A percentile compares a stretch with the other conserved stretches of the same genome.
Evolutionary conservation across 2,888 invertebrate genomes (phyloP).

Genomic region (Heliothis peltigera): DNA sequence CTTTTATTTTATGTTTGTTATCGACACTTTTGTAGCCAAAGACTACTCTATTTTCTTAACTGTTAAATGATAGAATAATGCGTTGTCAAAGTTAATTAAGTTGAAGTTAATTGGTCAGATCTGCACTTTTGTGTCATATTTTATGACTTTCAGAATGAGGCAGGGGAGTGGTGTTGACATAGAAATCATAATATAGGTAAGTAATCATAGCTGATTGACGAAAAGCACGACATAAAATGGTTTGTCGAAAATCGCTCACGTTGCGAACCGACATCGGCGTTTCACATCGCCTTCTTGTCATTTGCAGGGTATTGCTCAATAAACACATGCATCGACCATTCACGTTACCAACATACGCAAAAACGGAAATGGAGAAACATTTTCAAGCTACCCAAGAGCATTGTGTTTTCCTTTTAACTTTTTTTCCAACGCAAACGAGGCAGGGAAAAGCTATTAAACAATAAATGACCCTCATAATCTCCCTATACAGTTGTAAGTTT

Average conservation of each 20-base stretch:
- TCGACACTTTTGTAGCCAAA: no score
- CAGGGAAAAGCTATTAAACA: constrained; percentile 52
- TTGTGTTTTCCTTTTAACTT: constrained; percentile 50
- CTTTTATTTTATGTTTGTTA: no score
- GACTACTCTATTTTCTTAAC: not conserved
- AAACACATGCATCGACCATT: constrained; percentile 67
- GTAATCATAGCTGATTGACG: not conserved
- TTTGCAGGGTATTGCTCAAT: constrained; percentile 67
- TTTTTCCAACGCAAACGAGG: constrained; percentile 40
- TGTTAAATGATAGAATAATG: no score
- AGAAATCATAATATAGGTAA: no score
- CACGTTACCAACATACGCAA: constrained; percentile 20
- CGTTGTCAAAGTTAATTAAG: no score
- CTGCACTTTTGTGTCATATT: no score
- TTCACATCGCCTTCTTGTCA: constrained; percentile 70
- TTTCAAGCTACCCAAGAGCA: constrained; percentile 53
- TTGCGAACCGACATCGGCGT: constrained; percentile 65
- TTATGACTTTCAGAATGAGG: no score
- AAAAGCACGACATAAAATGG: not conserved
- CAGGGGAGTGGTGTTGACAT: no score
- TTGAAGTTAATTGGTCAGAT: no score
- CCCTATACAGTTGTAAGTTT: constrained; percentile 54
- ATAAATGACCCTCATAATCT: constrained; percentile 56
- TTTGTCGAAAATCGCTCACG: constrained; percentile 9
- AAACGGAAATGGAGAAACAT: constrained; percentile 62